Conservation (phyloP, 2,113 vertebrate genomes). For the Bagarius yarrelli region DNA sequence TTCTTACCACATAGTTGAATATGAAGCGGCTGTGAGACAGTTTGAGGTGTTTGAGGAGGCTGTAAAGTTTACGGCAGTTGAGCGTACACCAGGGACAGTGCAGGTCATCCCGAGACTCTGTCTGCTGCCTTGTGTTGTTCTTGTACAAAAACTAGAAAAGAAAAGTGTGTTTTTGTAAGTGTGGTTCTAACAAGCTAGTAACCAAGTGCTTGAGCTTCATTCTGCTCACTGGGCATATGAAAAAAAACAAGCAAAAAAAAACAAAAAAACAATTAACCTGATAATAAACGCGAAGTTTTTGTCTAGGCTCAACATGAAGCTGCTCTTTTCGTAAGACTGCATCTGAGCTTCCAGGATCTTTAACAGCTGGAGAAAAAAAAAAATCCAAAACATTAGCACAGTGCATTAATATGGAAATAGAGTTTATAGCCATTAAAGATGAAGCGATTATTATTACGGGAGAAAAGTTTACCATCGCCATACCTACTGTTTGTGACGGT, state of each 20-base stretch:
- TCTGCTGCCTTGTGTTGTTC: constrained; percentile 96
- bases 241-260: too few relatives aligned
- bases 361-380: constrained; percentile 75
- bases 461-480: constrained; percentile 46
- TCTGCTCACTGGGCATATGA: background rate
- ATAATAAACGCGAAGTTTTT: constrained; percentile 87
- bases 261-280: constrained; percentile 68
- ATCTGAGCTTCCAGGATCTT: constrained; percentile 79
- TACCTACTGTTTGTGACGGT: constrained; percentile 84
- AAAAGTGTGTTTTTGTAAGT: background rate
- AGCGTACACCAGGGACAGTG: constrained; percentile 98
- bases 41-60: constrained; percentile 96
- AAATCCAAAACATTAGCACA: background rate
- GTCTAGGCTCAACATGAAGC: constrained; percentile 76
- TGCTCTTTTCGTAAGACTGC: constrained; percentile 81
- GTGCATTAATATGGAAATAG: background rate
- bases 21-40: constrained; percentile 98
- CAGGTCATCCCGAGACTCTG: constrained; percentile 92
- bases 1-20: constrained; percentile 95
- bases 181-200: background rate
- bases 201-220: background rate
- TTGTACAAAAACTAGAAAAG: constrained; percentile 88
- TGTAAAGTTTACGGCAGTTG: constrained; percentile 96
- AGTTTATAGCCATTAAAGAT: background rate
- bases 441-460: background rate